Conservation (phyloP, 2,888 invertebrate species). For the Cetonia aurata region DNA sequence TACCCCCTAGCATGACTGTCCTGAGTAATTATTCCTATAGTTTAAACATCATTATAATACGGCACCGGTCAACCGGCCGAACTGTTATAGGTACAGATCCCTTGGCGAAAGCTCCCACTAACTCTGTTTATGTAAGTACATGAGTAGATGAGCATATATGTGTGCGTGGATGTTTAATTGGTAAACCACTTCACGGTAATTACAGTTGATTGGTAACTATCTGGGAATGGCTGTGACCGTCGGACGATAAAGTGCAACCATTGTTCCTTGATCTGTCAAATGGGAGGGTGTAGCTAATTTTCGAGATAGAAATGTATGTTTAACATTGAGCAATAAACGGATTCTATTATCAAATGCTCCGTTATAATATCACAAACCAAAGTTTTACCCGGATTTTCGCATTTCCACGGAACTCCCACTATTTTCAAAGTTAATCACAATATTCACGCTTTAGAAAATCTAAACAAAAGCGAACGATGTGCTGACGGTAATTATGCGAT, state of each 20-base stretch:
- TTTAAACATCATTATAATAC: conserved; percentile 52
- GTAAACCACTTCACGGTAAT: conserved; percentile 54
- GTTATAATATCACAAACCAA: too few species aligned
- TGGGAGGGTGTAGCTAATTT: background rate
- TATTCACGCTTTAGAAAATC: conserved; percentile 14
- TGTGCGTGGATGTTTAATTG: conserved; percentile 50
- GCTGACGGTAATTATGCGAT: conserved; percentile 1
- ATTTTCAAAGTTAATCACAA: conserved; percentile 4
- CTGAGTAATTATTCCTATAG: conserved; percentile 49
- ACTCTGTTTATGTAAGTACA: background rate
- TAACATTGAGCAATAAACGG: too few species aligned
- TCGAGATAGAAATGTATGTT: too few species aligned
- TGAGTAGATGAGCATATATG: conserved; percentile 1
- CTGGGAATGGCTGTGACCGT: conserved; percentile 23
- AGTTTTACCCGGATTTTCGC: too few species aligned
- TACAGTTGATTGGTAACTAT: conserved; percentile 51
- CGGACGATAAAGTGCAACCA: conserved; percentile 2
- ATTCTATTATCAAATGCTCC: too few species aligned
- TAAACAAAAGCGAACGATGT: background rate
- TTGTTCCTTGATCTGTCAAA: conserved; percentile 6
- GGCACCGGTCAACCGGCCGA: conserved; percentile 23
- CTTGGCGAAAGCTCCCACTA: conserved; percentile 16
- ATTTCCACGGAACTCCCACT: too few species aligned
- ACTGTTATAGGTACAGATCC: background rate
- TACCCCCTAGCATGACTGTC: conserved; percentile 22